Base-by-base conservation (phyloP, 2,113 vertebrate genomes). In the Lophura nycthemera region DNA sequence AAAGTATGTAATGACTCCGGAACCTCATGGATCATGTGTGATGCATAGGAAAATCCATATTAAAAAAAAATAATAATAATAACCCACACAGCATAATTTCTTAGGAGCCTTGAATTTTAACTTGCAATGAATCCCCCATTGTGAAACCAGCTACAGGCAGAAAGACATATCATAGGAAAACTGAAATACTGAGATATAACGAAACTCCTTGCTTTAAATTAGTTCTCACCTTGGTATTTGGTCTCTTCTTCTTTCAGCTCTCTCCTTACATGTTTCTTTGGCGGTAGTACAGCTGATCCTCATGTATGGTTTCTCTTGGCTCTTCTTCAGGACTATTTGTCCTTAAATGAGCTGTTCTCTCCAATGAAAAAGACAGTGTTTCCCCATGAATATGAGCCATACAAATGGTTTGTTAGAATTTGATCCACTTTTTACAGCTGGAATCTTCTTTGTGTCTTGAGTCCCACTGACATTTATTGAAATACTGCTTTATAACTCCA, bases 101-200 rank as follows among this genome's bases (percentile, higher is more conserved):
- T 92, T 71, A 70, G 52, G 32, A 89, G 40, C 78, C 66, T 34
- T 94, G 48, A 73, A 88, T 76, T 87, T 59, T 59, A 66, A 87
- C 32, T 22, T 13, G 32, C 42, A 59, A 50, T 59, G 16, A 73
- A 66, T 40, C 27, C n/a, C 78, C 82, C 77, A 29, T 22, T 70
- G 69, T 42, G 50, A 82, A 93, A 79, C 2, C 27, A 79, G 66
- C 21, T 13, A 54, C 1, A 8, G 16, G 29, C 40, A 94, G 48
- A 90, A 83, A 88, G 2, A 30, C 24, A 34, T 74, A 80, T 90
- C 75, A 54, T 54, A 83, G 36, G 60, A 92, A 91, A 87, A 79
- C 30, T 24, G 48, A 25, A 72, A 57, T 74, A 78, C 7, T 47
- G 42, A 87, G 22, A 7, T 9, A 2, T 70, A 82, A 77, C 6